Evolutionary conservation across 2,797 vertebrate species (phyloP), one percentile per base, ranked within the genome.

Genomic region (Emys orbicularis): DNA sequence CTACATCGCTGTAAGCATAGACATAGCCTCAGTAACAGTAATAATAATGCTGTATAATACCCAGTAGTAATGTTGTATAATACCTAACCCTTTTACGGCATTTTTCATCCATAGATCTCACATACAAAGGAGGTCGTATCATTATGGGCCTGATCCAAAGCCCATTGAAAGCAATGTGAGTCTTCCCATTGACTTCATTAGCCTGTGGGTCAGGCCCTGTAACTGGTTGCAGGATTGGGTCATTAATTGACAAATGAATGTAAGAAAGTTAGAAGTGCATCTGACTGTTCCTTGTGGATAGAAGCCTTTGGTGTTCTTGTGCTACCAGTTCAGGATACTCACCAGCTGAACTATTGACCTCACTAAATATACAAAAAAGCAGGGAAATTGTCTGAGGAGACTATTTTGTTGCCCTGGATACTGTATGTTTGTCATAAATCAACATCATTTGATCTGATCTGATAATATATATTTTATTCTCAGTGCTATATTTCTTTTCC

Each of bases 351-450:
- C 37, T 68, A 37, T 21, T 21, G 65, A 37, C 65, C n/a, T 72
- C 19, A 3, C 65, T 23, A 12, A 21, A 41, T 6, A 23, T 23
- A 41, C 10, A 23, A 41, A 54, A 41, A 37, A 23, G 65, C 19
- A 5, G n/a, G n/a, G n/a, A 37, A 81, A 68, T 49, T 96, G 65
- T 93, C 86, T 91, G 59, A 34, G 96, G 87, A 85, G 4, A 23
- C 4, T 59, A 16, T 86, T 93, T 87, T 91, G 3, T 90, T 94
- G 87, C 79, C 94, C 82, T 90, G 59, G 27, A 23, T 88, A 21
- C 89, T 86, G 11, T 83, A 53, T 95, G 79, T 50, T 56, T 56
- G n/a, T 31, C 29, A 21, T 84, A 88, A 74, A 92, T 74, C 85
- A 95, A 77, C 47, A 56, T 47, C 77, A 3, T 81, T 93, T 93